Evolutionary conservation across 2,797 vertebrate genomes (phyloP).

Genomic region (Lagodon rhomboides): DNA sequence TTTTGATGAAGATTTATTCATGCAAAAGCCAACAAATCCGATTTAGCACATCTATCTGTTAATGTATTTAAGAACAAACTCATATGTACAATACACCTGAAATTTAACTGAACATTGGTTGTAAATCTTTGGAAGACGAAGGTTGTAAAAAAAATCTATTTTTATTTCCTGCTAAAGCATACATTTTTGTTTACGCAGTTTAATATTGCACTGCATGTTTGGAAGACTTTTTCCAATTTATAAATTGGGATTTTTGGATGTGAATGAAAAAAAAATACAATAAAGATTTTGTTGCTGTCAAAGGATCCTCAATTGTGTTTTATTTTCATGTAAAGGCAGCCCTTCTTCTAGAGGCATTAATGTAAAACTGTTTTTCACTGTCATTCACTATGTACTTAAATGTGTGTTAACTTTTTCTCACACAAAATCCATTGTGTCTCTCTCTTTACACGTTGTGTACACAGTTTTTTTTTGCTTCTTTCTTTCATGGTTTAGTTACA

Average conservation of each 20-base stretch:
- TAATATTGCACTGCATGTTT: conserved; percentile 66
- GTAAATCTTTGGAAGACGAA: conserved; percentile 32
- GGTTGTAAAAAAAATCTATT: conserved; percentile 14
- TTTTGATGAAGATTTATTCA: conserved; percentile 39
- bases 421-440: not conserved
- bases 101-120: conserved; percentile 24
- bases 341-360: not conserved
- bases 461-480: not conserved
- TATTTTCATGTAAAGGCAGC: not conserved
- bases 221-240: conserved; percentile 29
- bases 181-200: conserved; percentile 19
- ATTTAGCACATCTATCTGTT: conserved; percentile 37
- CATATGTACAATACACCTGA: conserved; percentile 33
- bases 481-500: conserved; percentile 1
- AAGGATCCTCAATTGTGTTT: conserved; percentile 1
- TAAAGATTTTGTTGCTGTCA: conserved; percentile 39
- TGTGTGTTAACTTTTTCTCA: not conserved
- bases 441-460: not conserved
- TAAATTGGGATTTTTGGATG: conserved; percentile 35
- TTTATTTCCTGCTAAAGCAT: conserved; percentile 25
- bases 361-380: conserved; percentile 4
- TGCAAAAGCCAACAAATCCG: conserved; percentile 10
- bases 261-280: conserved; percentile 35
- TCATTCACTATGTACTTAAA: not conserved
- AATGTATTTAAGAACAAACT: conserved; percentile 38